Evolutionary conservation across 2,888 invertebrate species (phyloP).

Genomic region (Thelaira solivaga): DNA sequence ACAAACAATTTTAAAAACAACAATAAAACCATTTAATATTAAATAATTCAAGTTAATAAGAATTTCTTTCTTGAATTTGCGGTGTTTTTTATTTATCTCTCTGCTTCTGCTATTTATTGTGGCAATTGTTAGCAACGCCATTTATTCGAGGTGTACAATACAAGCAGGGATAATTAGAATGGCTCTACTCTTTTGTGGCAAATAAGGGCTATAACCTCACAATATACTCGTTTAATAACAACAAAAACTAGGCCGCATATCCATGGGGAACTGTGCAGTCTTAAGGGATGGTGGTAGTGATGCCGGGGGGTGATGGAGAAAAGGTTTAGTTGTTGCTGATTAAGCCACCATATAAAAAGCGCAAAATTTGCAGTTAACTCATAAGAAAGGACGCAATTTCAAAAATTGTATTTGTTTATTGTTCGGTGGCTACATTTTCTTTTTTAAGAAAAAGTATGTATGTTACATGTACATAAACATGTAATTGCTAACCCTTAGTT

Average conservation of each 20-base stretch:
- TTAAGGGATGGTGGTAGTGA: background rate
- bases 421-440: background rate
- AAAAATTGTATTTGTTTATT: conserved; percentile 1
- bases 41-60: conserved; percentile 66
- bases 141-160: too few species aligned
- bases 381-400: conserved; percentile 49
- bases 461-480: background rate
- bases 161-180: conserved; percentile 62
- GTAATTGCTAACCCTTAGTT: conserved; percentile 20
- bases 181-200: conserved; percentile 39
- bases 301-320: conserved; percentile 3
- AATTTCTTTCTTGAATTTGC: conserved; percentile 47
- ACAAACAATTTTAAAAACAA: conserved; percentile 30
- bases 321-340: conserved; percentile 42
- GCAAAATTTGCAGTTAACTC: conserved; percentile 58
- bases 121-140: conserved; percentile 2
- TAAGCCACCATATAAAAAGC: conserved; percentile 56
- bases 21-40: conserved; percentile 63
- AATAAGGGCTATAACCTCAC: conserved; percentile 29
- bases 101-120: background rate
- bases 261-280: conserved; percentile 47
- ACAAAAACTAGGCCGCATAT: conserved; percentile 26
- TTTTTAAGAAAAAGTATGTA: too few species aligned
- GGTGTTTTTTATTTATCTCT: background rate
- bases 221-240: too few species aligned